Base-by-base conservation (phyloP, 2,113 vertebrate genomes). In the Cryptotis parvus region DNA sequence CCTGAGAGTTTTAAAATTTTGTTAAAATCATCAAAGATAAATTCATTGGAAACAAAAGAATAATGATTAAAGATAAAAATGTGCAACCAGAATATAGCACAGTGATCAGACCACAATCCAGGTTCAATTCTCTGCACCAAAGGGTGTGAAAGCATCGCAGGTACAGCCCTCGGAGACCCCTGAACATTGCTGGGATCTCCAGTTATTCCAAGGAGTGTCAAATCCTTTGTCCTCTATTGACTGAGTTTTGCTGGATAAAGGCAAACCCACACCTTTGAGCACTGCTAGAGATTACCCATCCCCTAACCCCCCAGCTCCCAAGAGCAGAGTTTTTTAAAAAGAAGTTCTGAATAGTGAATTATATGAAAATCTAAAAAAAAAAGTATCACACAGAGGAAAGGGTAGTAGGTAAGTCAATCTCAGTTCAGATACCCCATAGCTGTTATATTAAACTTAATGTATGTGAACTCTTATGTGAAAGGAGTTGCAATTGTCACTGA, bases 1-100 rank as follows among this genome's bases (percentile, higher is more conserved):
- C 14, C n/a, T 0, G 26, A 66, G 31, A 29, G 55, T 41, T 82
- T 15, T 37, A 33, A 9, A 4, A n/a, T 70, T 69, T 61, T 74
- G 41, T 84, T 37, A 91, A n/a, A 33, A 82, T 10, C 49, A 49
- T 9, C 78, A 76, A 74, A 93, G 68, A 84, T 33, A 75, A 87
- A 86, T 43, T 7, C 41, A 80, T 1, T 4, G 43, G 39, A 49
- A 84, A n/a, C 52, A 52, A 61, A 84, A 61, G 26, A 31, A 22
- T 20, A 70, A 26, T 35, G 22, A 75, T 41, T 45, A 86, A 73
- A 39, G 6, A 84, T 20, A 22, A 58, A 58, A 58, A 58, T 24
- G 24, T 58, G 55, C 55, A 58, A 58, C 24, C 55, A 20, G 55
- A 58, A 24, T 6, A 58, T 24, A 58, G 55, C 18, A 58, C 55